Conservation (phyloP, 2,888 invertebrate genomes). For the Molorchus minor region DNA sequence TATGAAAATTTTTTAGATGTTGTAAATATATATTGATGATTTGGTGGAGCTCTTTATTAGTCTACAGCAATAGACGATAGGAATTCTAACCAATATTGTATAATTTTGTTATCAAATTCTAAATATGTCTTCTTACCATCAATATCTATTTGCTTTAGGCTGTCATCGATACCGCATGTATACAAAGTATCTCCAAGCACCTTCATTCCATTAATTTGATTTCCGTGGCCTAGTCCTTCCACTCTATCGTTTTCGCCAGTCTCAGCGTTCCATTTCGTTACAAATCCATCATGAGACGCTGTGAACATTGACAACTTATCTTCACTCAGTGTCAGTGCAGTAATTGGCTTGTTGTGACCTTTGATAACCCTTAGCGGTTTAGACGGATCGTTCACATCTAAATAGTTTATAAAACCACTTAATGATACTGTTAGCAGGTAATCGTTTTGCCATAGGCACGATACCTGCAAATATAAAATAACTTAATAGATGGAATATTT, state of each 20-base stretch:
- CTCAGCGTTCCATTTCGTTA: constrained; percentile 83
- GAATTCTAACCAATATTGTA: too few species aligned
- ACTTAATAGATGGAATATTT: too few species aligned
- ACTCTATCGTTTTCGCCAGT: constrained; percentile 87
- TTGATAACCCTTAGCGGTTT: constrained; percentile 84
- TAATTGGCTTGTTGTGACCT: constrained; percentile 99
- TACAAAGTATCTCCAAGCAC: constrained; percentile 75
- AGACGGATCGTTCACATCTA: constrained; percentile 86
- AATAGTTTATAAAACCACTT: constrained; percentile 94
- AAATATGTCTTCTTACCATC: constrained; percentile 61
- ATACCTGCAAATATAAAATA: constrained; percentile 67
- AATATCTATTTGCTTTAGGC: constrained; percentile 74
- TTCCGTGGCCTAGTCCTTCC: constrained; percentile 88
- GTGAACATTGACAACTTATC: constrained; percentile 85
- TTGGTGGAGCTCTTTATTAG: too few species aligned
- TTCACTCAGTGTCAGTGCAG: constrained; percentile 81
- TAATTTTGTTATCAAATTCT: too few species aligned
- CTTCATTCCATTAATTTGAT: constrained; percentile 93
- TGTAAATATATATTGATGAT: too few species aligned
- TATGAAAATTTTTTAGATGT: too few species aligned
- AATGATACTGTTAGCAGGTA: constrained; percentile 90
- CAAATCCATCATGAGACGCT: constrained; percentile 92
- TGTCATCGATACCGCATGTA: constrained; percentile 95
- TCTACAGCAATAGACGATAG: too few species aligned
- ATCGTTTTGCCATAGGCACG: constrained; percentile 91